Evolutionary conservation across 2,888 invertebrate genomes (phyloP), one percentile per base, ranked within the genome.

Genomic region (Cheiracanthium punctorium): DNA sequence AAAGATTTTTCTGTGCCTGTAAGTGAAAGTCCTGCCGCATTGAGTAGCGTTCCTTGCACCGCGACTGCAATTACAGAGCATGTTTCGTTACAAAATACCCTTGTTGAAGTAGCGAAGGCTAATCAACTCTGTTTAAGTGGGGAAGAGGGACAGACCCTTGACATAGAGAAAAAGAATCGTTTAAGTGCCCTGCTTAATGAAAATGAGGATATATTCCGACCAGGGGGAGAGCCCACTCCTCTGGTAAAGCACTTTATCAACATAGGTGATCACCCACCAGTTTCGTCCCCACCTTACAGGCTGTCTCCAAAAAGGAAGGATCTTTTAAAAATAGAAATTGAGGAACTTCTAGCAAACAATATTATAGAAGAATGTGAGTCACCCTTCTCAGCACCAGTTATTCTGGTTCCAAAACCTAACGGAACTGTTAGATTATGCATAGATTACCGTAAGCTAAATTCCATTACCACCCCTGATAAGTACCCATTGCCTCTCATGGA

Each of bases 361-460:
- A 17, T 48, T 17, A 69, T 69, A 17, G 69, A 69, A 69, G 48
- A 77, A 41, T 43, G 69, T n/a, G 48, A 70, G n/a, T 70, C 77
- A 0, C 52, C 70, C 0, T 69, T 43, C 43, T 7, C 69, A 1
- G 10, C 48, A 29, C 69, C 69, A 0, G 48, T 69, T 17, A 69
- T 77, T 5, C 28, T 77, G 0, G 30, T 69, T 4, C 70, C 70
- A 1, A 77, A 77, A n/a, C 0, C 70, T 10, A 70, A 77, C 10
- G 70, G 33, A 12, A 33, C n/a, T 12, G 0, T 52, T 4, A 7
- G 52, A 0, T 8, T 77, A 4, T 70, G 70, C n/a, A 33, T 70
- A 14, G 48, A 70, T n/a, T 70, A 77, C n/a, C 12, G 77, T n/a
- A 70, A 77, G 20, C 33, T 77, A 2, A 77, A 70, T 52, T 58